These are phyloP conservation scores for Gambusia affinis DNA, from an alignment of 2,113 vertebrate species.

Conservation along the genomic window DNA sequence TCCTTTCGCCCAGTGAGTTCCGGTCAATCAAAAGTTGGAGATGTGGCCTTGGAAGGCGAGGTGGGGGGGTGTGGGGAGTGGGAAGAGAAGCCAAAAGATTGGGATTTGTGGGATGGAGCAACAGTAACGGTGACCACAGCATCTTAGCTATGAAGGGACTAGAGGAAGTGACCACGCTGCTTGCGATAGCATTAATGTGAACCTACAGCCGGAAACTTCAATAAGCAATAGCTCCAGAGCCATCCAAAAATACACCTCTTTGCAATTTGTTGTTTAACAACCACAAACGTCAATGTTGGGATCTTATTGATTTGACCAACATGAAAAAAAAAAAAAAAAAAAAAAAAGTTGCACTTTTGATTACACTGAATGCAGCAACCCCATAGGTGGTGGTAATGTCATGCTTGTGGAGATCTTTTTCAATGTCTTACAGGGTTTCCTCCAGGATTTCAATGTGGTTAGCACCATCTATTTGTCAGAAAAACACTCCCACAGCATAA, in stretches of 20 bases:
- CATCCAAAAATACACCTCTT: background rate
- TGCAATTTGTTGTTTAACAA: background rate
- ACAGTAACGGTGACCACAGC: constrained; percentile 10
- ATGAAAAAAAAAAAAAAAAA: no score
- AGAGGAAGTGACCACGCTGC: background rate
- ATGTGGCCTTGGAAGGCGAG: background rate
- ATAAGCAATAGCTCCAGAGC: background rate
- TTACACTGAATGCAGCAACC: background rate
- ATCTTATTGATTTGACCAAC: no score
- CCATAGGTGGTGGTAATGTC: no score
- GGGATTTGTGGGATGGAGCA: background rate
- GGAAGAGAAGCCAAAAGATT: constrained; percentile 15
- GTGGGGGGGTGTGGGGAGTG: background rate
- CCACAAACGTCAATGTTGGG: background rate
- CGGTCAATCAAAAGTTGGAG: constrained; percentile 23
- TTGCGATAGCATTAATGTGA: background rate
- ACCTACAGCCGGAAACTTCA: background rate
- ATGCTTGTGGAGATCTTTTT: background rate
- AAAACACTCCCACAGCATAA: background rate
- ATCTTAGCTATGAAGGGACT: constrained; percentile 11
- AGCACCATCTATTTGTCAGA: background rate
- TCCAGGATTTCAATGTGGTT: background rate
- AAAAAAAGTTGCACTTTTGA: background rate
- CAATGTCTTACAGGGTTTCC: background rate
- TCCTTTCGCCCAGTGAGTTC: constrained; percentile 41